Conservation (phyloP, 2,797 vertebrate species). For the Acipenser transmontanus region DNA sequence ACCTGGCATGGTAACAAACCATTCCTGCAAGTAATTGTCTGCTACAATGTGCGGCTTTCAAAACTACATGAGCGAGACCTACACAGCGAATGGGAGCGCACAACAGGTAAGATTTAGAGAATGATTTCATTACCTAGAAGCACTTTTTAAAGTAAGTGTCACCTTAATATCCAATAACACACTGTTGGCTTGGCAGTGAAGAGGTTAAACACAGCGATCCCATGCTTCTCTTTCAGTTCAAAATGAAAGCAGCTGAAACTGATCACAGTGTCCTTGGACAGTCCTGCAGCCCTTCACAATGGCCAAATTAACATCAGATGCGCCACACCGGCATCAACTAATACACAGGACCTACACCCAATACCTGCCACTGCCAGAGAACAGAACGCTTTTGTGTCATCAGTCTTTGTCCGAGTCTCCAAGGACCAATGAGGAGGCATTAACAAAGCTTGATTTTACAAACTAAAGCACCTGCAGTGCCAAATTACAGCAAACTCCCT, state of each 20-base stretch:
- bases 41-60: no score
- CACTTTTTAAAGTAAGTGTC: no score
- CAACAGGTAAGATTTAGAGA: no score
- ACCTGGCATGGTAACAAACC: no score
- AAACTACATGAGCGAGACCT: no score
- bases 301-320: neutral
- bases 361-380: neutral
- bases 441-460: constrained; percentile 2
- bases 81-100: no score
- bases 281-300: neutral
- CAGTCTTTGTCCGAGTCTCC: neutral
- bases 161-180: no score
- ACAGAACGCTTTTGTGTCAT: neutral
- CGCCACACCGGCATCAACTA: neutral
- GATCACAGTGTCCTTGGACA: neutral
- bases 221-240: neutral
- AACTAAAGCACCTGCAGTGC: neutral
- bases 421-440: neutral
- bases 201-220: neutral
- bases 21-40: no score
- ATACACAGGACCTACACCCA: constrained; percentile 3
- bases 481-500: no score
- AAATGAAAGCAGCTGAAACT: neutral
- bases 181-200: neutral
- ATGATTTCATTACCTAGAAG: no score